Evolutionary conservation across 2,797 vertebrate species (phyloP).

Genomic region (Sitta carolinensis): DNA sequence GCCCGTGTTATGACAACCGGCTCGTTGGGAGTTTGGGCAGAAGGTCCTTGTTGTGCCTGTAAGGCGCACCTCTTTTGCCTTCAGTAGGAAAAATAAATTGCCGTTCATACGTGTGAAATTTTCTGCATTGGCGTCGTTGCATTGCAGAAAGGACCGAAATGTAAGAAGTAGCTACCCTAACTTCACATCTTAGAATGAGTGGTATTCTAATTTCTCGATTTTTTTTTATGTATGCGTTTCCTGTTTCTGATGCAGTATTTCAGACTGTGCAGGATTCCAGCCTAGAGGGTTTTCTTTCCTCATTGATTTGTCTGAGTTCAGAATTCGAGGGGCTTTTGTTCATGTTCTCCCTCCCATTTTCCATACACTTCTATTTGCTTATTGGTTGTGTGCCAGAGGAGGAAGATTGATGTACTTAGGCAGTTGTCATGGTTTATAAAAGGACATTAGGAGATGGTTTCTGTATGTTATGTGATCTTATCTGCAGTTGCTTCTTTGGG

Average conservation of each 20-base stretch:
- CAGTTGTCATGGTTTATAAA: not conserved
- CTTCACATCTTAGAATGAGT: not conserved
- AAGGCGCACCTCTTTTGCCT: not conserved
- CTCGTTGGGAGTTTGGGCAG: not conserved
- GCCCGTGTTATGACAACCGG: conserved; percentile 1
- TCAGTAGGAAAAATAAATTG: not conserved
- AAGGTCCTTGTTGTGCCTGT: not conserved
- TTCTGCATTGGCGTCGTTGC: not conserved
- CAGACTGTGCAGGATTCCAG: not conserved
- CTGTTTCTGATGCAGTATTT: not conserved
- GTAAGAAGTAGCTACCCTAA: rapidly evolving
- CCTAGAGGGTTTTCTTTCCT: not conserved
- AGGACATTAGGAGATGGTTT: not conserved
- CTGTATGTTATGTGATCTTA: not conserved
- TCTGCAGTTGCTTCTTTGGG: not conserved
- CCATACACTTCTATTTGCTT: not conserved
- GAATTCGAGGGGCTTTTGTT: not conserved
- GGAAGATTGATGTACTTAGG: not conserved
- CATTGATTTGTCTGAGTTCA: not conserved
- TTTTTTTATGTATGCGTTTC: not conserved
- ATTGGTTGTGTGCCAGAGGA: not conserved
- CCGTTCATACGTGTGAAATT: not conserved
- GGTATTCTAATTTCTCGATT: not conserved
- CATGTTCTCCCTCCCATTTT: not conserved
- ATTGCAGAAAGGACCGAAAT: not conserved